Conservation (phyloP, 2,113 vertebrate species). For the Macheiramphus alcinus region DNA sequence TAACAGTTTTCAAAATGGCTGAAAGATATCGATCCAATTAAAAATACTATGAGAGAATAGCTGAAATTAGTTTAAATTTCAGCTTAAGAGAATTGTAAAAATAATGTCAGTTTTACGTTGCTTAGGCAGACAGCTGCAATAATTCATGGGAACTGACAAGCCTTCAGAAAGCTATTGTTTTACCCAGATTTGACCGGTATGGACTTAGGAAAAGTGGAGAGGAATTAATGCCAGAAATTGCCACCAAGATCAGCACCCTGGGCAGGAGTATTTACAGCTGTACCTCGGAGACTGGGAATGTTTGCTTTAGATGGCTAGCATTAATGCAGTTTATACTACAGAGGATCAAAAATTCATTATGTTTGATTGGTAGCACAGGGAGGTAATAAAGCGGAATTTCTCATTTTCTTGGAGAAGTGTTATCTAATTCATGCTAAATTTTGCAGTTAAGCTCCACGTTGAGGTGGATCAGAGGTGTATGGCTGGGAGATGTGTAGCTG, state of each 20-base stretch:
- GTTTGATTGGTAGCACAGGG: not conserved
- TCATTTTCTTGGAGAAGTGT: not conserved
- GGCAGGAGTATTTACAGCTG: not conserved
- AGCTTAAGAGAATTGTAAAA: not conserved
- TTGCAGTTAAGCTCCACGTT: not conserved
- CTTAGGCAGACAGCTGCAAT: not conserved
- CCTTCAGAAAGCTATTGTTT: not conserved
- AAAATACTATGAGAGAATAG: not conserved
- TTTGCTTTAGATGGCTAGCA: constrained; percentile 19
- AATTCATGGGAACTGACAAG: not conserved
- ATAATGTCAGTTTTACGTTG: not conserved
- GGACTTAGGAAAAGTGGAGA: not conserved
- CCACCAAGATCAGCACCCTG: not conserved
- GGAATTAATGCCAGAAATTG: not conserved
- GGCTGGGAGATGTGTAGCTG: not conserved
- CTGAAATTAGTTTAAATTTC: not conserved
- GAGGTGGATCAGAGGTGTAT: not conserved
- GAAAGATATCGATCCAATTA: constrained; percentile 15
- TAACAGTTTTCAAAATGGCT: constrained; percentile 49
- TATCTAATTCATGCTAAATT: not conserved
- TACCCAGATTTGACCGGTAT: not conserved
- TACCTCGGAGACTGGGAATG: not conserved
- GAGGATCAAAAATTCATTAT: constrained; percentile 39
- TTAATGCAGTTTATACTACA: not conserved
- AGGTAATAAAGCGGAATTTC: not conserved